phyloP scores from a whole-genome alignment of 2,113 vertebrate genomes.

The Leiothrix lutea region DNA sequence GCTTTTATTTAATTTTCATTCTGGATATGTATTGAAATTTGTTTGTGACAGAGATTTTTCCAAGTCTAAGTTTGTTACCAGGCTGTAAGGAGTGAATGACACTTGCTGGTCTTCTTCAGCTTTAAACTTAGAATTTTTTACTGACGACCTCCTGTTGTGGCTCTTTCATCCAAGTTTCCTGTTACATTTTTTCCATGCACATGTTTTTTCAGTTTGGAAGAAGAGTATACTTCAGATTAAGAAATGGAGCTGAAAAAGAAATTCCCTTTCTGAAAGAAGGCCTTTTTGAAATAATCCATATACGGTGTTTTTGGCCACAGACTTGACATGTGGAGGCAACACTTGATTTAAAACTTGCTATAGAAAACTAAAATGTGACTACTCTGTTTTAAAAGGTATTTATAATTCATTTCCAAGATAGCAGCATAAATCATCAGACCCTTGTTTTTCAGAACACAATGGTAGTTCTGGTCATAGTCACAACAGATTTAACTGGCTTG shows the following conservation, averaged over 20 bases:
- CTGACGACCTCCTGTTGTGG: not conserved
- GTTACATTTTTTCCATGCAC: slow-evolving; percentile 5
- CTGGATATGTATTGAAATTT: not conserved
- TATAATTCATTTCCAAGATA: not conserved
- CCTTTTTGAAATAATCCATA: not conserved
- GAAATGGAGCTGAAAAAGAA: not conserved
- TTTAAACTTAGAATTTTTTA: slow-evolving; percentile 25
- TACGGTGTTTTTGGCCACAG: not conserved
- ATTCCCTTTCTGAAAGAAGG: not conserved
- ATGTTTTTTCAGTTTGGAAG: slow-evolving; percentile 28
- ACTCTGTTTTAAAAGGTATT: not conserved
- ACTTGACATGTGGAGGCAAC: not conserved
- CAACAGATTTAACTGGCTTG: not conserved
- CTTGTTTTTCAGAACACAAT: not conserved
- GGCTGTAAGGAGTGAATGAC: not conserved
- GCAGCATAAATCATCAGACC: not conserved
- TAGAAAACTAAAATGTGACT: not conserved
- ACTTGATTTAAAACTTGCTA: not conserved
- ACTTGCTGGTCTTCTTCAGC: not conserved
- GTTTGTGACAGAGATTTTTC: not conserved
- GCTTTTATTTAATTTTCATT: slow-evolving; percentile 8
- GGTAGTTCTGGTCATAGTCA: not conserved
- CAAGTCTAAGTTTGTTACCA: not conserved
- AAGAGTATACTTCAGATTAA: not conserved
- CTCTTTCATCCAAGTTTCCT: slow-evolving; percentile 8